Conservation (phyloP, 2,888 invertebrate genomes). For the Lithosia quadra region DNA sequence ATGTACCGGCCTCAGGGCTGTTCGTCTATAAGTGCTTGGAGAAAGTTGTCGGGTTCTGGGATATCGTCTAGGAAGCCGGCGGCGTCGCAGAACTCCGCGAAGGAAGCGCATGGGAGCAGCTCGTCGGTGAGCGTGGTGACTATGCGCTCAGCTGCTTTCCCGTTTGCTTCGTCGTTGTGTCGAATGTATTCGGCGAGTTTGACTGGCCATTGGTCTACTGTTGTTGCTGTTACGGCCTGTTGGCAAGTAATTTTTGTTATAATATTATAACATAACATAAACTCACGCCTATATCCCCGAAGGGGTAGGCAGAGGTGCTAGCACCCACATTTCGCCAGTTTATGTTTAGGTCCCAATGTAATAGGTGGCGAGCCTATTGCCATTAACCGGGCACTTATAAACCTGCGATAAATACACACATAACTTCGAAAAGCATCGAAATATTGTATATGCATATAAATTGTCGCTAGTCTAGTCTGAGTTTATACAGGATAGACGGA, state of each 20-base stretch:
- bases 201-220: slow-evolving; percentile 95
- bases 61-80: slow-evolving; percentile 92
- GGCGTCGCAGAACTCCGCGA: slow-evolving; percentile 97
- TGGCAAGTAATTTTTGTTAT: slow-evolving; percentile 43
- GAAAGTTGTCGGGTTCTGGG: slow-evolving; percentile 87
- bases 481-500: too few species aligned
- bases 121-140: slow-evolving; percentile 95
- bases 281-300: too few species aligned
- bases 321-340: too few species aligned
- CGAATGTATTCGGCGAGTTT: slow-evolving; percentile 97
- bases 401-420: too few species aligned
- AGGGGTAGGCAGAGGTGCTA: too few species aligned
- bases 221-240: slow-evolving; percentile 89
- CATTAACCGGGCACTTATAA: too few species aligned
- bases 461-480: too few species aligned
- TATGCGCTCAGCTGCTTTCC: slow-evolving; percentile 95
- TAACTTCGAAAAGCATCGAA: too few species aligned
- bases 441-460: too few species aligned
- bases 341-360: too few species aligned
- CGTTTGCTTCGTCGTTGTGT: slow-evolving; percentile 96
- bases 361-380: too few species aligned
- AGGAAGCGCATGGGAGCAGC: slow-evolving; percentile 95
- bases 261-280: too few species aligned
- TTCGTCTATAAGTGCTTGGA: slow-evolving; percentile 68
- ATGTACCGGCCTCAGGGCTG: slow-evolving; percentile 68